A percentile compares a stretch with the other conserved stretches of the same genome.
Evolutionary conservation across 2,888 invertebrate genomes (phyloP).

Genomic region (Chrysina gloriosa): DNA sequence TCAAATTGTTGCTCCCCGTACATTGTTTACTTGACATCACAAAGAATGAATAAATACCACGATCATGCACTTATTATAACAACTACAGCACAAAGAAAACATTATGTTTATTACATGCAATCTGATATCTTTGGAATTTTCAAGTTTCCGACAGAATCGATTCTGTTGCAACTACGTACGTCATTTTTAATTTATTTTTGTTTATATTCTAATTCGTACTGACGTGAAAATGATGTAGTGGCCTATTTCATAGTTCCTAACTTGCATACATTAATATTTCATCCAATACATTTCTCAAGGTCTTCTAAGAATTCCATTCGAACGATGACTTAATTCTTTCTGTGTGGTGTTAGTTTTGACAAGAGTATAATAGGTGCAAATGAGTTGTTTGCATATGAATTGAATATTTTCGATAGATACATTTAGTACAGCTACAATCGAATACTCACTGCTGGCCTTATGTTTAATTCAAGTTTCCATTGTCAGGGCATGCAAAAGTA

Average conservation of each 20-base stretch:
- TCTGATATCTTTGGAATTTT: not conserved
- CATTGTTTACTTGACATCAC: too few relatives aligned
- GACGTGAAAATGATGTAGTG: not conserved
- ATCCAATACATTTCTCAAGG: not conserved
- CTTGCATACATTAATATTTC: not conserved
- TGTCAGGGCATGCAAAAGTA: not conserved
- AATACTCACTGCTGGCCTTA: not conserved
- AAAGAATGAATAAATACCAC: too few relatives aligned
- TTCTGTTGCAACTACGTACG: too few relatives aligned
- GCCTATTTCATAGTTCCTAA: not conserved
- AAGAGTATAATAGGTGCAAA: conserved; percentile 11
- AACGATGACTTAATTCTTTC: conserved; percentile 8
- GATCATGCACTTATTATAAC: too few relatives aligned
- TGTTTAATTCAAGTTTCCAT: conserved; percentile 1
- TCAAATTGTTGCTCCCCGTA: too few relatives aligned
- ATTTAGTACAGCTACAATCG: not conserved
- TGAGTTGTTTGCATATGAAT: conserved; percentile 12
- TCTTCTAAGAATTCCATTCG: not conserved
- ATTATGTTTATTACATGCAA: too few relatives aligned
- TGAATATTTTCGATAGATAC: not conserved
- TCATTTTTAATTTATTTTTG: not conserved
- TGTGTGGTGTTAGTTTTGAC: not conserved
- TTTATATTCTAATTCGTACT: not conserved
- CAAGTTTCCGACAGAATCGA: not conserved
- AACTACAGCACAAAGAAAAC: too few relatives aligned